These are phyloP conservation scores for Lucinisca nassula DNA, from an alignment of 2,888 invertebrate genomes.

Conservation along the genomic window DNA sequence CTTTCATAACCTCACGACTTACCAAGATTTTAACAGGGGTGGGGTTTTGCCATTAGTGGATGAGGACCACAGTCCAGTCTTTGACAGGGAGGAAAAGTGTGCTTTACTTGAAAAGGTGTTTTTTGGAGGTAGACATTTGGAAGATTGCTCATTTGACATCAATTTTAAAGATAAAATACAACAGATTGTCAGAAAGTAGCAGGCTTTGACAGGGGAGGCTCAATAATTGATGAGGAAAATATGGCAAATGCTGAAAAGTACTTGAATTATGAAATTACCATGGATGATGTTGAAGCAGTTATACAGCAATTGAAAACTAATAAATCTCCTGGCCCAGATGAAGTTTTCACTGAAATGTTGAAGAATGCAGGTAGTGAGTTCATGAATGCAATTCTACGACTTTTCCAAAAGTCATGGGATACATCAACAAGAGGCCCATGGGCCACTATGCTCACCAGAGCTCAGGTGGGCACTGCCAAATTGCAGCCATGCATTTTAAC, in stretches of 20 bases:
- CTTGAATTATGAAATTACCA: conserved; percentile 16
- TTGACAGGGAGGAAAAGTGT: conserved; percentile 18
- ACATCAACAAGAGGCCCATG: no score
- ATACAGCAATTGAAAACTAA: conserved; percentile 13
- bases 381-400: neutral
- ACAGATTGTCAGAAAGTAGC: neutral
- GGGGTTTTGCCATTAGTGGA: conserved; percentile 16
- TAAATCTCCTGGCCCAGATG: conserved; percentile 1
- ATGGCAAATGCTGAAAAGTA: neutral
- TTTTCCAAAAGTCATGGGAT: conserved; percentile 8
- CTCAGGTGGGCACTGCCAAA: no score
- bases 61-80: neutral
- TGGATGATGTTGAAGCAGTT: conserved; percentile 10
- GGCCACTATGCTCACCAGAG: no score
- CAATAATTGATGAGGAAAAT: neutral
- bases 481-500: no score
- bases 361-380: conserved; percentile 21
- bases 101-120: conserved; percentile 13
- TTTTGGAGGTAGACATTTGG: conserved; percentile 5
- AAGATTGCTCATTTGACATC: neutral
- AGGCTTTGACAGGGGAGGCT: neutral
- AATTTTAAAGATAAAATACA: neutral
- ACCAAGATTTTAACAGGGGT: neutral
- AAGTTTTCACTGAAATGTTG: neutral
- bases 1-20: conserved; percentile 14